Base-by-base conservation (phyloP, 2,113 vertebrate species). In the Rafetus swinhoei region DNA sequence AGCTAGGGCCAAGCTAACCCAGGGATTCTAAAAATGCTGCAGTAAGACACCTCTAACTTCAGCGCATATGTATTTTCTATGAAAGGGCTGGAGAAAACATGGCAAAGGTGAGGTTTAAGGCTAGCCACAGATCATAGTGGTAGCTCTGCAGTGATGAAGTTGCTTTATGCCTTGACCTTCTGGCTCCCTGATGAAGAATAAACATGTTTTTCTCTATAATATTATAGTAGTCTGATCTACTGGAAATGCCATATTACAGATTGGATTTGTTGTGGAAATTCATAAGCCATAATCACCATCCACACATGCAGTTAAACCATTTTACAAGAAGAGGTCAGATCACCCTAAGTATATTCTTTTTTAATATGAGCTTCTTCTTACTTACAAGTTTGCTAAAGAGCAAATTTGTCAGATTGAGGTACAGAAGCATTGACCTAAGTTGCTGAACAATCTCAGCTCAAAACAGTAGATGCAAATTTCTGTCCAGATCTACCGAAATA, bases 171-270 rank as follows among this genome's bases (percentile, higher is more conserved):
- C n/a, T 1, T 76, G 5, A 52, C 83, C 91, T 57, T 62, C 90
- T 87, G 16, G 69, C 19, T 92, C 1, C 0, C 79, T 50, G 22
- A 5, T 21, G 12, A 87, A 93, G 25, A 84, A 59, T 10, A 22
- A 18, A 39, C n/a, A 74, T 11, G 11, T 45, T 39, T 19, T 72
- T 72, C 60, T 62, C 35, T 24, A 2, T 39, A 39, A 9, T 39
- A 39, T 19, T 39, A 22, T 9, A 74, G 29, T 65, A 91, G 2
- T 85, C 62, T 81, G 45, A 95, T 90, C 39, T 84, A 1, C 1
- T 11, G 84, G 27, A 57, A 92, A 52, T 53, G 1, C 59, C n/a
- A 88, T 87, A 29, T 0, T 0, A 55, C 79, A 85, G 81, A 86
- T 3, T 2, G 2, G 74, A 21, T 76, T 7, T 45, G 45, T 39